Base-by-base conservation (phyloP, 2,888 invertebrate genomes). In the Tanaodytes sp. region DNA sequence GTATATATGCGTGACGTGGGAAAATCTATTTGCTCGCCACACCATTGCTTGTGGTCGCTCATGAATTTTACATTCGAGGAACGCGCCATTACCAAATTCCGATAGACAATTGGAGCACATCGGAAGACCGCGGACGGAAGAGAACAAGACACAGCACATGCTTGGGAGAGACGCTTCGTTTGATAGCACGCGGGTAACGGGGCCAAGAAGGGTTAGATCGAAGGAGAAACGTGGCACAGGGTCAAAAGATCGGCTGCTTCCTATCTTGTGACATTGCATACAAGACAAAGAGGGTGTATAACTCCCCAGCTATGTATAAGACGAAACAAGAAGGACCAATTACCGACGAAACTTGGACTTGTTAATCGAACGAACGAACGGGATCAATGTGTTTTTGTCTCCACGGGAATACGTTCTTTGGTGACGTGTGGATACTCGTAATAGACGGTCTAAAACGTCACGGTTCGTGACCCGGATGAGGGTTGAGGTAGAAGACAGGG, bases 41-140 rank as follows among this genome's bases (percentile, higher is more conserved):
- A 73, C 71, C 67, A 58, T 46, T 36, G 52, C 58, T 40, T 49
- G 65, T 58, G 68, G 73, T 71, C 70, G 72, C 67, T 77, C 77
- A 77, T 79, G 77, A 77, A 77, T 77, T 78, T 78, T 77, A 75
- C 77, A 79, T 76, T 57, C 64, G 19, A 58, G 70, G 71, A 74
- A 76, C 75, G 74, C 71, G 73, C 79, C 73, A 79, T 76, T 78
- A 79, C 76, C 75, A 77, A 77, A 77, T 78, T 79, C 75, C 73
- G 65, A 76, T 79, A 72, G 76, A 77, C 76, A 77, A 79, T 79
- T 75, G 76, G 67, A 65, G 51, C 70, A 70, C 71, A 62, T 54
- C 46, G 31, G 54, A 54, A 54, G 40, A 54, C 72, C 64, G 23
- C 45, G 49, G 51, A 46, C 55, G 62, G 58, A 52, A 57, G 55